These are phyloP conservation scores for Caenorhabditis doughertyi DNA, from an alignment of 2,888 invertebrate species.

Conservation along the genomic window DNA sequence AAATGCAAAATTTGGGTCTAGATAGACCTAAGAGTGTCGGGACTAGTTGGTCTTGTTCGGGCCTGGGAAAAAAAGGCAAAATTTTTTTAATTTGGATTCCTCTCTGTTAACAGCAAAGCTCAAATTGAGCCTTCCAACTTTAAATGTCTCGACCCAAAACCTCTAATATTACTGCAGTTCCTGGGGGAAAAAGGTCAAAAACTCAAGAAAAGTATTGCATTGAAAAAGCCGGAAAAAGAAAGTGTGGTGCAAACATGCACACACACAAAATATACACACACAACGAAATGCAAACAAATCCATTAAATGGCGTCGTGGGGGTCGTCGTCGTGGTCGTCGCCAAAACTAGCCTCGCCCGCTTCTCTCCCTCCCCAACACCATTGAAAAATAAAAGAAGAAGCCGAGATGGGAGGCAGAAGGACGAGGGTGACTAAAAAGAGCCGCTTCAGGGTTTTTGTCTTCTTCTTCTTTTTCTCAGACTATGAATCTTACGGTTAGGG, in stretches of 20 bases:
- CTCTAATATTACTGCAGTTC: too few relatives aligned
- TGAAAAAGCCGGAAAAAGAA: not conserved
- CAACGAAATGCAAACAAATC: constrained; percentile 57
- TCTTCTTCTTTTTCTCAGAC: constrained; percentile 13
- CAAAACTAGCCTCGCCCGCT: not conserved
- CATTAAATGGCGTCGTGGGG: constrained; percentile 41
- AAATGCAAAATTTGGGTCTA: too few relatives aligned
- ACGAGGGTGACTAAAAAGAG: constrained; percentile 12
- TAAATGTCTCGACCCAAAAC: too few relatives aligned
- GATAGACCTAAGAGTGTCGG: too few relatives aligned
- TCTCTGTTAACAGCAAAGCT: too few relatives aligned
- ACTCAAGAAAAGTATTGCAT: not conserved
- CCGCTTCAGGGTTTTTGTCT: not conserved
- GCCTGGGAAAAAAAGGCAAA: too few relatives aligned
- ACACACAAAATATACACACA: not conserved
- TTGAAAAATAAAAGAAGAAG: not conserved
- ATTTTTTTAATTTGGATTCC: too few relatives aligned
- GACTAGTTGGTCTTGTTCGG: too few relatives aligned
- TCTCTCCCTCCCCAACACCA: too few relatives aligned
- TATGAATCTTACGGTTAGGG: not conserved
- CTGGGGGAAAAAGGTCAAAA: not conserved
- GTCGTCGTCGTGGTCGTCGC: not conserved
- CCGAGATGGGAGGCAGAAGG: not conserved
- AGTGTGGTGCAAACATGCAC: not conserved
- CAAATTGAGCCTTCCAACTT: too few relatives aligned